A percentile compares a stretch with the other conserved stretches of the same genome.
These are phyloP conservation scores for Cassiopea andromeda DNA, from an alignment of 30 jellyfish, hydroid and myxozoan genomes.

Conservation along the genomic window DNA sequence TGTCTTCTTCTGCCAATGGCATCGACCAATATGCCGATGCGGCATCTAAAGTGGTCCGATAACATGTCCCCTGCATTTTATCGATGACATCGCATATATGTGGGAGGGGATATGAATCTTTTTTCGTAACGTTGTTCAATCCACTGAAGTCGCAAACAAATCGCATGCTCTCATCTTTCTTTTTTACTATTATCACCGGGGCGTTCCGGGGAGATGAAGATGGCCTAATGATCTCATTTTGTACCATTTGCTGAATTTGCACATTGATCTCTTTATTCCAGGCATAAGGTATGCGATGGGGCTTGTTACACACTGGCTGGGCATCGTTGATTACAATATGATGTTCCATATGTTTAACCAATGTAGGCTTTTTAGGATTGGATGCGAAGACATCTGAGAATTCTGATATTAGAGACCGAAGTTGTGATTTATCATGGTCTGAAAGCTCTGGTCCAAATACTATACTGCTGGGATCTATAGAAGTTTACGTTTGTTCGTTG, in stretches of 20 bases:
- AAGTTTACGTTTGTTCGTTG: constrained; percentile 7
- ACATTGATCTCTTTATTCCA: constrained; percentile 33
- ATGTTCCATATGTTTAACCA: constrained; percentile 23
- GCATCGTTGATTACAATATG: constrained; percentile 34
- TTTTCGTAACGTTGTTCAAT: no score
- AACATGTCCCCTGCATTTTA: no score
- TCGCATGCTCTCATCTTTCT: constrained; percentile 46
- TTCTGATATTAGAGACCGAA: not conserved
- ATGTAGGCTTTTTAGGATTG: constrained; percentile 19
- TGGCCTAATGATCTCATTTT: constrained; percentile 45
- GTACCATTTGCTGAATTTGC: constrained; percentile 45
- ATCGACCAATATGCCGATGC: no score
- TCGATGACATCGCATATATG: no score
- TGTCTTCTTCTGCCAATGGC: no score
- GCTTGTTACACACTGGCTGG: constrained; percentile 30
- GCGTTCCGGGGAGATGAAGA: constrained; percentile 67
- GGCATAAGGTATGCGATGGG: constrained; percentile 34
- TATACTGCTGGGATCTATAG: constrained; percentile 9
- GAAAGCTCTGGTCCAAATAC: constrained; percentile 18
- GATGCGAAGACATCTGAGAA: constrained; percentile 13
- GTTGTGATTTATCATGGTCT: not conserved
- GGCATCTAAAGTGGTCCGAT: no score
- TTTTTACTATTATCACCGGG: constrained; percentile 37
- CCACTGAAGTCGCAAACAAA: not conserved
- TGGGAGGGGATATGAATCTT: no score